phyloP scores from a whole-genome alignment of 2,797 vertebrate species.

The Myotis vivesi region DNA sequence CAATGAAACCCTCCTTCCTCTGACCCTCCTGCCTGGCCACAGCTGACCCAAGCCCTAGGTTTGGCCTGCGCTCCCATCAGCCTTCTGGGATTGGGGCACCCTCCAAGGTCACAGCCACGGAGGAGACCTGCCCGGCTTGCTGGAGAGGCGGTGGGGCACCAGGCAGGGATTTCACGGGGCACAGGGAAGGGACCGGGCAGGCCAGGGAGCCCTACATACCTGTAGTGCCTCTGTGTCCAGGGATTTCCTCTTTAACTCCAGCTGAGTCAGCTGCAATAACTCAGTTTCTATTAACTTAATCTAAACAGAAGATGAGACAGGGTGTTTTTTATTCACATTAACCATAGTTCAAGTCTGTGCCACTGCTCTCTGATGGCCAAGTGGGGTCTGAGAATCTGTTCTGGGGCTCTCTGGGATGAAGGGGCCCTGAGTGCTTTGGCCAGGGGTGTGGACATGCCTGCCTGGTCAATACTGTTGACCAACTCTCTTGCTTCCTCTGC shows the following conservation, averaged over 20 bases:
- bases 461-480: not conserved
- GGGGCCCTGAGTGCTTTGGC: not conserved
- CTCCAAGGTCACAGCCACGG: not conserved
- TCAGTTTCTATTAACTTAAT: slow-evolving; percentile 98
- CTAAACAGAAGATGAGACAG: slow-evolving; percentile 92
- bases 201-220: slow-evolving; percentile 89
- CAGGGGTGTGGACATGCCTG: accelerated
- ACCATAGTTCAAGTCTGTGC: not conserved
- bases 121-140: not conserved
- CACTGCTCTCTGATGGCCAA: slow-evolving; percentile 30
- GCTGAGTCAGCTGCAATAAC: slow-evolving; percentile 98
- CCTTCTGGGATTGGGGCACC: not conserved
- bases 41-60: not conserved
- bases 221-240: slow-evolving; percentile 95
- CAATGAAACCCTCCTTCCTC: slow-evolving; percentile 75
- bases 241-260: slow-evolving; percentile 97
- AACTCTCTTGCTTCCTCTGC: not conserved
- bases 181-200: not conserved
- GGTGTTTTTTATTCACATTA: slow-evolving; percentile 64
- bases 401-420: not conserved
- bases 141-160: not conserved
- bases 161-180: not conserved
- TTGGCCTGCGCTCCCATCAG: not conserved
- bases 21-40: slow-evolving; percentile 63
- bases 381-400: not conserved